Evolutionary conservation across 2,797 vertebrate genomes (phyloP), one percentile per base, ranked within the genome.

Genomic region (Apogon talboti): DNA sequence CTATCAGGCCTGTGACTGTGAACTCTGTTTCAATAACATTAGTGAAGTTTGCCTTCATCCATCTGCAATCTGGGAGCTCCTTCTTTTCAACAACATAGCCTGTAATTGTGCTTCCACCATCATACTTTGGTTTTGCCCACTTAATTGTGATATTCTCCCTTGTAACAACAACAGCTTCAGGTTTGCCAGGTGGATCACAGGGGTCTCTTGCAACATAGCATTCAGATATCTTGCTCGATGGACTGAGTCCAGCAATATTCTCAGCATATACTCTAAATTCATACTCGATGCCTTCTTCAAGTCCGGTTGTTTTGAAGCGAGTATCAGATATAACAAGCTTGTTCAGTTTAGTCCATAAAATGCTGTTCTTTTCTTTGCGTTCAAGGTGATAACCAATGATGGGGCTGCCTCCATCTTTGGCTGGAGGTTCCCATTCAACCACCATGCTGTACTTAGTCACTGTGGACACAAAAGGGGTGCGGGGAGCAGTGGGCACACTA

Each of bases 11-110:
- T 41, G 94, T 95, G 75, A 95, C 89, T 74, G 94, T 95, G 76
- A 97, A 98, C 83, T 96, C 89, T 81, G 94, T 95, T 70, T 98
- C 96, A 74, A 94, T 89, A 16, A 97, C 91, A 21, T 95, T 98
- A 9, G 96, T 96, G 84, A 96, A 97, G 85, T 96, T 98, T 78
- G 95, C 96, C 91, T 97, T 98, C 95, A 95, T 96, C 96, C 96
- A 98, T 21, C 95, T 95, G 62, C 95, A 94, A 48, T 96, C 96
- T 60, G 96, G 96, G 16, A 97, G 85, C 66, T 97, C 96, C 85
- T 94, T 97, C 92, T 95, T 97, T 92, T 98, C 96, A 77, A 98
- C 90, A 81, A 94, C 74, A 71, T 97, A 97, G 41, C 96, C 95
- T 74, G 95, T 98, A 81, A 98, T 96, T 84, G 92, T 95, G 89